Base-by-base conservation (phyloP, 2,113 vertebrate genomes). In the Catharus minimus region DNA sequence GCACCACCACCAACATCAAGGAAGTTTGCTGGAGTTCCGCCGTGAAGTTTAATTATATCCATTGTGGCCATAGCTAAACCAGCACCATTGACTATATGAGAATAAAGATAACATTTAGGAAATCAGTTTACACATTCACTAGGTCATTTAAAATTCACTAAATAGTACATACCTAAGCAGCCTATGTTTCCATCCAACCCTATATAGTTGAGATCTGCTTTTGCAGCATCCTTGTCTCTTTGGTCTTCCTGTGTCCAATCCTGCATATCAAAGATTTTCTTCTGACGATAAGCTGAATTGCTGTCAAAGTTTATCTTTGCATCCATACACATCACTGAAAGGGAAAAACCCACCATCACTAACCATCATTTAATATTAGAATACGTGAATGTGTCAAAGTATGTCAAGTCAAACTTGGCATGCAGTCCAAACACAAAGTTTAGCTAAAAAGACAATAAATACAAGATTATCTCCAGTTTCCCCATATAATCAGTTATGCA, bases 21-120 rank as follows among this genome's bases (percentile, higher is more conserved):
- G 96, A 99, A 99, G 97, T 99, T 99, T 96, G 99, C 99, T 36
- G 99, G 99, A 52, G 98, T 99, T 69, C 99, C 99, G 7, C 99
- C 99, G 18, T 99, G 99, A 50, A 99, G 99, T 93, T 99, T 99
- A 95, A 99, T 99, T 96, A 99, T 99, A 97, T 99, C 99, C 99
- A 99, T 99, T 84, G 99, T 99, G 73, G 99, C 99, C 99, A 99
- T 99, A 55, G 99, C 99, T 85, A 99, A 96, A 80, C 99, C 99
- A 27, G 99, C 99, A 57, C 99, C 99, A n/a, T 99, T 99, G 22
- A 99, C 99, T 99, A 43, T 0, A 86, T 64, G 73, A 83, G 85
- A 91, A 93, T 33, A 87, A 92, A 85, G 55, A 60, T 7, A 86
- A 76, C 67, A 93, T 67, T 96, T 89, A 92, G 66, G n/a, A 86